A percentile compares a stretch with the other conserved stretches of the same genome.
These are phyloP conservation scores for Linnaemya tessellans DNA, from an alignment of 2,888 invertebrate genomes.

Conservation along the genomic window DNA sequence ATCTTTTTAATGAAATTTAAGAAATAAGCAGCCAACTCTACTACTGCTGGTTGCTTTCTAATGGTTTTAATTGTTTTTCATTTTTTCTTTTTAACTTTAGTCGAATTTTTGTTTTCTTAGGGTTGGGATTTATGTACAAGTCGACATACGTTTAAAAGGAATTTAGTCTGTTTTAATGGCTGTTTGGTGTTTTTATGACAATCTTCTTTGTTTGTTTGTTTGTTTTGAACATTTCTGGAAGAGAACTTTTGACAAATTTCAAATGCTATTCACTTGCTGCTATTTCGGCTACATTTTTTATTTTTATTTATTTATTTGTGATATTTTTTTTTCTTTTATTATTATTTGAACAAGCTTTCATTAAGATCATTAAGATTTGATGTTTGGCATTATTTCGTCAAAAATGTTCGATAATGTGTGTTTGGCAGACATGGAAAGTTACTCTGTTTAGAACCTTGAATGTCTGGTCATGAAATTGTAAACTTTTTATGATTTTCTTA, in stretches of 20 bases:
- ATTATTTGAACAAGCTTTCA: background rate
- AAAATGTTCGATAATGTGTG: constrained; percentile 47
- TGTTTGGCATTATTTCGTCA: constrained; percentile 40
- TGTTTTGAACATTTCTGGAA: constrained; percentile 15
- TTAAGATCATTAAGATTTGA: constrained; percentile 44
- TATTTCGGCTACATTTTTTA: background rate
- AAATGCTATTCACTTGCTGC: constrained; percentile 44
- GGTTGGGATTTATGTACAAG: constrained; percentile 4
- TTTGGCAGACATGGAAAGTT: constrained; percentile 16
- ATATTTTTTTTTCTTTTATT: background rate
- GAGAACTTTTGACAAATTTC: constrained; percentile 58
- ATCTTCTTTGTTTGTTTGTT: constrained; percentile 18
- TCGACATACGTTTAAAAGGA: constrained; percentile 20
- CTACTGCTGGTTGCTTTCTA: constrained; percentile 54
- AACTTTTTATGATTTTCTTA: background rate
- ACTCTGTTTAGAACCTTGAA: constrained; percentile 23
- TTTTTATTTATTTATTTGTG: constrained; percentile 7
- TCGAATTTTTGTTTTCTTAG: constrained; percentile 26
- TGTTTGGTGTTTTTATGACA: constrained; percentile 58
- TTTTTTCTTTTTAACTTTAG: constrained; percentile 3
- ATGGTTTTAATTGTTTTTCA: constrained; percentile 50
- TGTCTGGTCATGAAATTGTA: constrained; percentile 1
- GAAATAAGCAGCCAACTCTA: constrained; percentile 6
- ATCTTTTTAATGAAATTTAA: constrained; percentile 25
- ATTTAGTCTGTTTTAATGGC: constrained; percentile 48